Evolutionary conservation across 2,797 vertebrate genomes (phyloP).

Genomic region (Takifugu ocellatus): DNA sequence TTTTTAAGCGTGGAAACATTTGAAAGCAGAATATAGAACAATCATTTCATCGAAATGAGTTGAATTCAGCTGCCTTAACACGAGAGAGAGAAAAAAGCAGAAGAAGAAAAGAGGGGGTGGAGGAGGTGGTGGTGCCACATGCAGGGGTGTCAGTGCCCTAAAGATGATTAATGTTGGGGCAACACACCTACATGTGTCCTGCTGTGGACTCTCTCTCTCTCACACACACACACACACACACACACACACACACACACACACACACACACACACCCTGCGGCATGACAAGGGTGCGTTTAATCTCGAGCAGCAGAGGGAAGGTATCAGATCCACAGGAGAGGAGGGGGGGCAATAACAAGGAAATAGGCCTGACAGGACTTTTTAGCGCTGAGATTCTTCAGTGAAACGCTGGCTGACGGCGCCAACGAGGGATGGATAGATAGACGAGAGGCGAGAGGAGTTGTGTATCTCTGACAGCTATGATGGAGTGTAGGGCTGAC

Average conservation of each 20-base stretch:
- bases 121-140: constrained; percentile 65
- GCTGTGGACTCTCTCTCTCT: constrained; percentile 36
- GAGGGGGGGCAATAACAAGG: constrained; percentile 90
- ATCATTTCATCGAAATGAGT: neutral
- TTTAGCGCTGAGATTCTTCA: constrained; percentile 97
- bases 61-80: neutral
- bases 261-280: constrained; percentile 32
- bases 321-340: constrained; percentile 21
- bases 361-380: constrained; percentile 99
- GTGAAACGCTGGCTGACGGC: constrained; percentile 80
- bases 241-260: constrained; percentile 17
- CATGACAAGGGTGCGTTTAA: constrained; percentile 80
- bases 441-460: constrained; percentile 47
- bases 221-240: constrained; percentile 18
- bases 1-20: no score
- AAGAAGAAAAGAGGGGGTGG: constrained; percentile 43
- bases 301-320: constrained; percentile 78
- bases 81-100: constrained; percentile 16
- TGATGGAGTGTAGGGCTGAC: constrained; percentile 88
- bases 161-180: constrained; percentile 99
- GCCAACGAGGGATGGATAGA: constrained; percentile 46
- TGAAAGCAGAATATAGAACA: no score
- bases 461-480: constrained; percentile 73
- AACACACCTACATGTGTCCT: constrained; percentile 45
- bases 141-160: constrained; percentile 92